Evolutionary conservation across 2,888 invertebrate species (phyloP).

Genomic region (Scaptomyza reducta): DNA sequence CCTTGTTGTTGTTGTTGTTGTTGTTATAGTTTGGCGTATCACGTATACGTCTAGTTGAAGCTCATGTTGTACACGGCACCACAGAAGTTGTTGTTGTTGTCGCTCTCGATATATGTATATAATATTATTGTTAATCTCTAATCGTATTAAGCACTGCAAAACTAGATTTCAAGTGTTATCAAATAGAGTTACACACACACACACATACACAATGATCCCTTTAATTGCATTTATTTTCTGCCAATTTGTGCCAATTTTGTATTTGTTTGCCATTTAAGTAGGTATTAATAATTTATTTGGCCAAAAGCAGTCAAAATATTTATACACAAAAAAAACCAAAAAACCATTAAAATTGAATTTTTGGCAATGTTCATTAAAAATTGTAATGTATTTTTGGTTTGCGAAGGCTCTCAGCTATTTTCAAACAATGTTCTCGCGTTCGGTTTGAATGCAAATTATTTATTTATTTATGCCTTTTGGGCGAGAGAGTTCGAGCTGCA

Average conservation of each 20-base stretch:
- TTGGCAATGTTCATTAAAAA: conserved; percentile 36
- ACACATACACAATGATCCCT: not conserved
- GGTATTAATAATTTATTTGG: conserved; percentile 65
- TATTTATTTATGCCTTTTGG: conserved; percentile 35
- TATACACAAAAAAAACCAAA: not conserved
- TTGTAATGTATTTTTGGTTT: conserved; percentile 39
- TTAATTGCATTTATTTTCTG: conserved; percentile 31
- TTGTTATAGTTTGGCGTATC: conserved; percentile 32
- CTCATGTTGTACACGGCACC: conserved; percentile 40
- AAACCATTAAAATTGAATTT: conserved; percentile 53
- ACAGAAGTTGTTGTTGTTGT: conserved; percentile 34
- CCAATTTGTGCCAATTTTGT: conserved; percentile 34
- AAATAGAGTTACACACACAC: not conserved
- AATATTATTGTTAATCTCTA: conserved; percentile 14
- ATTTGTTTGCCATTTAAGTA: conserved; percentile 54
- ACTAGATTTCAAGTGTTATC: conserved; percentile 36
- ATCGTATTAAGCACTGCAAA: conserved; percentile 26
- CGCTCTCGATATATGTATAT: conserved; percentile 1
- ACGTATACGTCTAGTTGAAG: conserved; percentile 67
- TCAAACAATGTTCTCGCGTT: conserved; percentile 27
- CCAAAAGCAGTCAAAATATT: conserved; percentile 5
- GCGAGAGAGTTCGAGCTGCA: not conserved
- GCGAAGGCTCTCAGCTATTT: not conserved
- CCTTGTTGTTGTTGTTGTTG: conserved; percentile 3
- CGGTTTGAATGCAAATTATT: conserved; percentile 30